Percentiles rank a stretch among this genome's conserved stretches.
Evolutionary conservation across 2,888 invertebrate species (phyloP).

Genomic region (Meliscaeva auricollis): DNA sequence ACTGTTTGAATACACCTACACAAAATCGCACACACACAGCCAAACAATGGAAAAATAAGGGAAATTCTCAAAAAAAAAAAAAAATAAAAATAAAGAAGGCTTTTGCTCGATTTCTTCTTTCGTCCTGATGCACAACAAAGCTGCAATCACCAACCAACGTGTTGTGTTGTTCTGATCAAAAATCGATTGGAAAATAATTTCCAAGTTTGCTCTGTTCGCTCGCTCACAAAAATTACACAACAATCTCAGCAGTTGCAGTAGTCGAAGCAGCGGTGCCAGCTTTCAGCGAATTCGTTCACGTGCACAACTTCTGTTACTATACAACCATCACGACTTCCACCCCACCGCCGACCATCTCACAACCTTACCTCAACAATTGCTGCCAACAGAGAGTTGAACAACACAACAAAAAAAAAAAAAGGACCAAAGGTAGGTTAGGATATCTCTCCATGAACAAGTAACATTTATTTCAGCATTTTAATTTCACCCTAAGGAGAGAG

Average conservation of each 20-base stretch:
- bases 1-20: slow-evolving; percentile 41
- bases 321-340: slow-evolving; percentile 32
- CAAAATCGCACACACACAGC: slow-evolving; percentile 1
- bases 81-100: neutral
- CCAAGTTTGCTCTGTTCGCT: slow-evolving; percentile 55
- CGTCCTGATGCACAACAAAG: slow-evolving; percentile 27
- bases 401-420: neutral
- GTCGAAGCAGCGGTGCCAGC: slow-evolving; percentile 30
- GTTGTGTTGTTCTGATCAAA: slow-evolving; percentile 69
- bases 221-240: slow-evolving; percentile 65
- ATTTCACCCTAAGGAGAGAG: slow-evolving; percentile 71
- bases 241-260: slow-evolving; percentile 72
- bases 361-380: slow-evolving; percentile 2
- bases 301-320: slow-evolving; percentile 49
- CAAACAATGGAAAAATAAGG: no score
- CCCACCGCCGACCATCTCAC: neutral
- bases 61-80: neutral
- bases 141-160: slow-evolving; percentile 46
- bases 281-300: slow-evolving; percentile 74
- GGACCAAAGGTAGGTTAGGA: slow-evolving; percentile 56
- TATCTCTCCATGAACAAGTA: slow-evolving; percentile 61
- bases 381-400: slow-evolving; percentile 29
- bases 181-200: slow-evolving; percentile 76
- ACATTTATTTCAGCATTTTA: slow-evolving; percentile 76
- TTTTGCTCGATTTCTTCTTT: neutral